Conservation (phyloP, 2,113 vertebrate genomes). For the Thalassarche chlororhynchos region DNA sequence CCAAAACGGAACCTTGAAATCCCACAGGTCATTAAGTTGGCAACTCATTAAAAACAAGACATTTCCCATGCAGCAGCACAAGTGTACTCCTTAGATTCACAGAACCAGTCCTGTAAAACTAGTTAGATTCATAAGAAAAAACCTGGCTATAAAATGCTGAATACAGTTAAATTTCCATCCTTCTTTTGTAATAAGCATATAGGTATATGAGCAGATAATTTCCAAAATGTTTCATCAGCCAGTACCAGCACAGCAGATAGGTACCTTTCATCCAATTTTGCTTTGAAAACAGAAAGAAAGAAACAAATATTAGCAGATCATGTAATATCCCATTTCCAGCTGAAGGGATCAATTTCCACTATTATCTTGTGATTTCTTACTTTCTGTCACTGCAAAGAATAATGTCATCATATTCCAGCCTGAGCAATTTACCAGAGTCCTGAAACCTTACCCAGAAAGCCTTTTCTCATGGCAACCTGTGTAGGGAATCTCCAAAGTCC, state of each 20-base stretch:
- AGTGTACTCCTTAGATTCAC: conserved; percentile 32
- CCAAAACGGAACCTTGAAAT: conserved; percentile 65
- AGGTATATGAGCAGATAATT: background rate
- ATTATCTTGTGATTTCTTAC: background rate
- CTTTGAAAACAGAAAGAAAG: background rate
- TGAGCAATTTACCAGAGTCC: background rate
- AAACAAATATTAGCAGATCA: background rate
- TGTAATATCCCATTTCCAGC: background rate
- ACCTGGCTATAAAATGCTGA: background rate
- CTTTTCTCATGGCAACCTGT: conserved; percentile 2
- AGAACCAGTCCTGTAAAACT: background rate
- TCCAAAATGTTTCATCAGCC: background rate
- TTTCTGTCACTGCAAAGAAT: background rate
- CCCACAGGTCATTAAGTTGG: conserved; percentile 66
- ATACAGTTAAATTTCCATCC: background rate
- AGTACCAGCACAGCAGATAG: background rate
- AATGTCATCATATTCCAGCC: background rate
- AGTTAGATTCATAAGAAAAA: background rate
- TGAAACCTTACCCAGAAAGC: conserved; percentile 11
- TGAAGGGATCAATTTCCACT: background rate
- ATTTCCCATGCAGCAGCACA: conserved; percentile 63
- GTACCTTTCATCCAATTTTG: background rate
- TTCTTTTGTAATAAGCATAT: background rate
- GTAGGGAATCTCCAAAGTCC: conserved; percentile 51
- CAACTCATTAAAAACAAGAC: conserved; percentile 65